These are phyloP conservation scores for Polydrusus cervinus DNA, from an alignment of 2,888 invertebrate species.

Conservation along the genomic window DNA sequence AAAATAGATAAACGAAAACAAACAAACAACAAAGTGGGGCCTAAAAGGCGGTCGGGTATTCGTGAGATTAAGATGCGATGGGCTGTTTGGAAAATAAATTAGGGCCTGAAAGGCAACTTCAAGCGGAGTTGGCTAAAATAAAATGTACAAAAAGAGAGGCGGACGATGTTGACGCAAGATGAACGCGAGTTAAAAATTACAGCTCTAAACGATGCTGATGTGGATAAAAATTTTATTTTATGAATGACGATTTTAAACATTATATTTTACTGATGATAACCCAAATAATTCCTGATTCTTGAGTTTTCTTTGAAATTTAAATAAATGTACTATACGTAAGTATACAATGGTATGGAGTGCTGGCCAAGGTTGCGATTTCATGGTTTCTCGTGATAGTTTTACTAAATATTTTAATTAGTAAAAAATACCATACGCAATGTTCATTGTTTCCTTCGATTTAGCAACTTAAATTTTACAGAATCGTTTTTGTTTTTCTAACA, in stretches of 20 bases:
- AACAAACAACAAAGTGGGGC: conserved; percentile 21
- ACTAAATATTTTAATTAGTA: conserved; percentile 12
- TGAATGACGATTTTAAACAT: too few species aligned
- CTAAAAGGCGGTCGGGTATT: conserved; percentile 23
- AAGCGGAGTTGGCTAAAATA: conserved; percentile 13
- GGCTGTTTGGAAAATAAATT: conserved; percentile 34
- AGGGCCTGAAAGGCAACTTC: conserved; percentile 31
- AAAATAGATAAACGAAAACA: conserved; percentile 21
- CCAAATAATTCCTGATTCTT: not conserved
- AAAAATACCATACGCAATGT: not conserved
- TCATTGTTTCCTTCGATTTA: conserved; percentile 5
- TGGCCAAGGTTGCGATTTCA: conserved; percentile 30
- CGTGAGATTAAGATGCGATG: conserved; percentile 31
- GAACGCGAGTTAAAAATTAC: not conserved
- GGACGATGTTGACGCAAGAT: conserved; percentile 15
- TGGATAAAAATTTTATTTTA: too few species aligned
- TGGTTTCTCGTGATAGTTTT: conserved; percentile 33
- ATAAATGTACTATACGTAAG: too few species aligned
- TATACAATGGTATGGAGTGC: not conserved
- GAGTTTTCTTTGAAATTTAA: not conserved
- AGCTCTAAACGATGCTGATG: not conserved
- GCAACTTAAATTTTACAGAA: conserved; percentile 1
- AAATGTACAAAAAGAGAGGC: conserved; percentile 11
- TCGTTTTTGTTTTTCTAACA: conserved; percentile 8
- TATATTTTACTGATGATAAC: not conserved